A percentile compares a stretch with the other conserved stretches of the same genome.
Conservation (phyloP, 2,113 vertebrate species). For the Muntiacus muntjak region DNA sequence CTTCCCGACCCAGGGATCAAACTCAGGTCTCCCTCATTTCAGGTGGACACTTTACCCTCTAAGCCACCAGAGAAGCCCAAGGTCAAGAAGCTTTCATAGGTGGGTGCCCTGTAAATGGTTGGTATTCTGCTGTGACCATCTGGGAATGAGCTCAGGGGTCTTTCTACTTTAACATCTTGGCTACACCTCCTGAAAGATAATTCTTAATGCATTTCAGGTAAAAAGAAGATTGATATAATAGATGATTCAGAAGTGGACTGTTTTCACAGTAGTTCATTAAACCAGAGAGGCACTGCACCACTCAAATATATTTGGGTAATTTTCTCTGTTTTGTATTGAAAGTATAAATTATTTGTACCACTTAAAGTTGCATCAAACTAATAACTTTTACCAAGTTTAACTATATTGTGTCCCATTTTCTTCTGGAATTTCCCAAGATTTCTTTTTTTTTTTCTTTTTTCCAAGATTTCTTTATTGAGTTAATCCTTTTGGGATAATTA, state of each 20-base stretch:
- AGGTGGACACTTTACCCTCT: neutral
- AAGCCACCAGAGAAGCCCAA: neutral
- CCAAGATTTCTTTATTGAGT: neutral
- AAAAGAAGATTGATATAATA: neutral
- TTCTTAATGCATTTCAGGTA: neutral
- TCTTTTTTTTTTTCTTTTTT: neutral
- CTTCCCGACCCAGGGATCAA: rapidly evolving
- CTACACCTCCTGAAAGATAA: neutral
- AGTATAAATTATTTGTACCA: neutral
- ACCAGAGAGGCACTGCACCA: neutral
- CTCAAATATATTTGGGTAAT: neutral
- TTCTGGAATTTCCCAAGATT: neutral
- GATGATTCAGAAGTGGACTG: neutral
- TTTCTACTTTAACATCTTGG: neutral
- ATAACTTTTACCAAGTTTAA: neutral
- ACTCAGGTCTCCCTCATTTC: neutral
- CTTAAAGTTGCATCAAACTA: neutral
- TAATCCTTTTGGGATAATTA: neutral
- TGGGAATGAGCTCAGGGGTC: neutral
- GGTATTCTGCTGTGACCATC: neutral
- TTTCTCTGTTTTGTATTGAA: neutral
- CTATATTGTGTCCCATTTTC: neutral
- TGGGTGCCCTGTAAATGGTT: neutral
- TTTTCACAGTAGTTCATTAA: neutral
- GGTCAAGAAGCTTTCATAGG: neutral